Conservation (phyloP, 2,888 invertebrate genomes). For the Dasypolia templi region DNA sequence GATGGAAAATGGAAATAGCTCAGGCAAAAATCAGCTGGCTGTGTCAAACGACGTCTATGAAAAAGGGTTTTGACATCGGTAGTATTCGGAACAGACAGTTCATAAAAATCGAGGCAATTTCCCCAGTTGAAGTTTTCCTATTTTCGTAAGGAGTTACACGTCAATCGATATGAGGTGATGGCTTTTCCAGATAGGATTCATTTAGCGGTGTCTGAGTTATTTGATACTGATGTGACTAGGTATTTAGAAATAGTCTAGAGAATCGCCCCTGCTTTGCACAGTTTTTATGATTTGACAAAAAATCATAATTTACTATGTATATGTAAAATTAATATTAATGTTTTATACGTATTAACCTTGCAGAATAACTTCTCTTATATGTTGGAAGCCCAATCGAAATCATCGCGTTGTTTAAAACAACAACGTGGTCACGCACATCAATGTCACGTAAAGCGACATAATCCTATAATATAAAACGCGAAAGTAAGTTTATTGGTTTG, state of each 20-base stretch:
- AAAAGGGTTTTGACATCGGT: constrained; percentile 61
- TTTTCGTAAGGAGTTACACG: constrained; percentile 21
- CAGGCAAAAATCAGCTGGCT: constrained; percentile 57
- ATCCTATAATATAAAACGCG: too few species aligned
- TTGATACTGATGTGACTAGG: not conserved
- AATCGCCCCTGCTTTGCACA: not conserved
- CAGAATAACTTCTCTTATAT: not conserved
- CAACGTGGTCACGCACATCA: too few species aligned
- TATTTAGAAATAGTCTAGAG: not conserved
- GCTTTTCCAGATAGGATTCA: not conserved
- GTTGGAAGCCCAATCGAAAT: not conserved
- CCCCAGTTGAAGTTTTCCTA: constrained; percentile 29
- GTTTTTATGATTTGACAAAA: not conserved
- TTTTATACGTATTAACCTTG: not conserved
- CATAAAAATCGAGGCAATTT: constrained; percentile 61
- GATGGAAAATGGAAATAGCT: constrained; percentile 40
- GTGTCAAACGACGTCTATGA: constrained; percentile 52
- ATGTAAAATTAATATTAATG: not conserved
- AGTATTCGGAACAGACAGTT: constrained; percentile 46
- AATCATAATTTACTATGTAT: not conserved
- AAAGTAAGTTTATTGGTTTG: too few species aligned
- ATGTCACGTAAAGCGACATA: too few species aligned
- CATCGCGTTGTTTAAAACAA: too few species aligned
- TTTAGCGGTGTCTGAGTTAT: constrained; percentile 1
- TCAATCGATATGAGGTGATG: constrained; percentile 18